Conservation (phyloP, 1,140 invertebrate species). For the Calosoma granatense region DNA sequence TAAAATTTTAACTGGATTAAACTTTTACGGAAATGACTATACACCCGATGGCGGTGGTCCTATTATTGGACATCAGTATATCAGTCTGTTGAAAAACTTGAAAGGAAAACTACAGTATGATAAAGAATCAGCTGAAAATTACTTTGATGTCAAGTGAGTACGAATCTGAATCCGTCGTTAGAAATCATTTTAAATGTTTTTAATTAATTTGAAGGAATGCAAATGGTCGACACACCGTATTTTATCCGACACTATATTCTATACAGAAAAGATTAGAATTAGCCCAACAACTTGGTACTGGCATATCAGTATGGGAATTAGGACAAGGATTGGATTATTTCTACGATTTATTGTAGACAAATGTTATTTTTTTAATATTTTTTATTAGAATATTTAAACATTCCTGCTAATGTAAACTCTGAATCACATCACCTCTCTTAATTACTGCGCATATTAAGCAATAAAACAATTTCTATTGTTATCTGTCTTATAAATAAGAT, state of each 20-base stretch:
- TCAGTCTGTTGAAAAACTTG: conserved; percentile 53
- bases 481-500: no score
- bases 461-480: neutral
- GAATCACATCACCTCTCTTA: no score
- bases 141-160: conserved; percentile 73
- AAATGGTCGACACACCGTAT: conserved; percentile 55
- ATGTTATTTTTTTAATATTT: conserved; percentile 8
- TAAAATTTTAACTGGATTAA: conserved; percentile 82
- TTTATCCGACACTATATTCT: conserved; percentile 82
- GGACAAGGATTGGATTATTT: conserved; percentile 94
- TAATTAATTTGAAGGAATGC: conserved; percentile 16
- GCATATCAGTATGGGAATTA: conserved; percentile 89
- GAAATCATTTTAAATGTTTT: neutral
- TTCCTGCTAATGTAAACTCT: no score
- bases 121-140: conserved; percentile 70
- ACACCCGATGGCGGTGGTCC: conserved; percentile 64
- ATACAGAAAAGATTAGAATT: conserved; percentile 71
- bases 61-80: conserved; percentile 67
- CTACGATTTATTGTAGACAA: conserved; percentile 85
- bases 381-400: neutral
- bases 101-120: conserved; percentile 68
- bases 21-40: conserved; percentile 90
- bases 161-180: no score
- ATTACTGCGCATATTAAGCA: neutral
- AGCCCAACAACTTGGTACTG: conserved; percentile 66